phyloP scores from a whole-genome alignment of 2,113 vertebrate species.

The Cryptoleucopteryx plumbea region DNA sequence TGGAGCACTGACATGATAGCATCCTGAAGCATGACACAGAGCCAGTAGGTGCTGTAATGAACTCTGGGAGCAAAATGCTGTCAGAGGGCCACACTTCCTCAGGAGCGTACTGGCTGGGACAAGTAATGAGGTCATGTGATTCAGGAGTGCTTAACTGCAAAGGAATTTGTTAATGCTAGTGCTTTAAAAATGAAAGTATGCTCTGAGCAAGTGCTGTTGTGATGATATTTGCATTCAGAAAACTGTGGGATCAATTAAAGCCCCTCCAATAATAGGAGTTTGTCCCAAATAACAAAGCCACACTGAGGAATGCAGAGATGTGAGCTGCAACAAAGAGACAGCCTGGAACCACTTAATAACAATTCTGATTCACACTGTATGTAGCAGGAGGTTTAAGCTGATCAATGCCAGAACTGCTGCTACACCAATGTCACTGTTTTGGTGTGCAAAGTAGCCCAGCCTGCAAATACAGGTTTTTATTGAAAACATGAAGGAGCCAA shows the following conservation, averaged over 20 bases:
- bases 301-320: not conserved
- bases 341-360: not conserved
- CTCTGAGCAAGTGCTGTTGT: not conserved
- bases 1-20: not conserved
- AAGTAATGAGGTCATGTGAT: not conserved
- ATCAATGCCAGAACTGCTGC: not conserved
- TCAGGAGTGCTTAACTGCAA: not conserved
- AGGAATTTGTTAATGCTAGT: not conserved
- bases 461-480: constrained; percentile 1
- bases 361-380: not conserved
- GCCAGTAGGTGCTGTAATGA: not conserved
- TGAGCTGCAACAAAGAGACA: not conserved
- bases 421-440: not conserved
- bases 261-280: not conserved
- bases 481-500: not conserved
- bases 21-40: not conserved
- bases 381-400: not conserved
- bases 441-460: not conserved
- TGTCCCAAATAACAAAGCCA: not conserved
- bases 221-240: not conserved
- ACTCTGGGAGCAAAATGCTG: not conserved
- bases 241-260: not conserved
- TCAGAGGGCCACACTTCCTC: not conserved
- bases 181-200: not conserved
- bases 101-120: not conserved